Conservation (phyloP, 2,113 vertebrate species). For the Pygoscelis antarcticus region DNA sequence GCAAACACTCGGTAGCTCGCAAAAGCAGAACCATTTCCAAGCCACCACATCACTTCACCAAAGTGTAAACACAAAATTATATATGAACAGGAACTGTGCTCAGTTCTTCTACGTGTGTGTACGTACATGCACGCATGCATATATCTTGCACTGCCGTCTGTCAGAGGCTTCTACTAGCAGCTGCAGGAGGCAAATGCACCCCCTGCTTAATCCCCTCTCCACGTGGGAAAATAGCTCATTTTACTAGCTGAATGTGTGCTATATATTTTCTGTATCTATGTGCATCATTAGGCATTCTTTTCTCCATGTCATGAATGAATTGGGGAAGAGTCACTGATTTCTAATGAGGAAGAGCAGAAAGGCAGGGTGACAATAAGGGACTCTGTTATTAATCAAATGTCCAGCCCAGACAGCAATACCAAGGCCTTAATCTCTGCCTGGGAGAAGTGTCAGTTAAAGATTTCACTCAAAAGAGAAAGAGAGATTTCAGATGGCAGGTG, state of each 20-base stretch:
- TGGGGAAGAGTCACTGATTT: slow-evolving; percentile 41
- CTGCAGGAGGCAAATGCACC: not conserved
- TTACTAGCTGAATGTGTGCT: not conserved
- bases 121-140: fast-evolving
- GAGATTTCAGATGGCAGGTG: slow-evolving; percentile 16
- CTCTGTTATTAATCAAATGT: not conserved
- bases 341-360: slow-evolving; percentile 36
- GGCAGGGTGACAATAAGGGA: slow-evolving; percentile 10
- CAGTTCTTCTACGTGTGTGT: not conserved
- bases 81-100: not conserved
- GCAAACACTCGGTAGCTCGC: not conserved
- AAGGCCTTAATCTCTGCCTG: not conserved
- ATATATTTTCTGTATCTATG: not conserved
- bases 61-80: not conserved
- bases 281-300: slow-evolving; percentile 42
- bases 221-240: not conserved
- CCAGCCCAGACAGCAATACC: not conserved
- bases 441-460: not conserved
- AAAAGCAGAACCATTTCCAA: not conserved
- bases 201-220: not conserved
- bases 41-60: not conserved
- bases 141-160: not conserved
- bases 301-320: not conserved
- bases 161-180: not conserved
- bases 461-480: not conserved